Evolutionary conservation across 2,888 invertebrate species (phyloP).

Genomic region (Heliconius charithonia): DNA sequence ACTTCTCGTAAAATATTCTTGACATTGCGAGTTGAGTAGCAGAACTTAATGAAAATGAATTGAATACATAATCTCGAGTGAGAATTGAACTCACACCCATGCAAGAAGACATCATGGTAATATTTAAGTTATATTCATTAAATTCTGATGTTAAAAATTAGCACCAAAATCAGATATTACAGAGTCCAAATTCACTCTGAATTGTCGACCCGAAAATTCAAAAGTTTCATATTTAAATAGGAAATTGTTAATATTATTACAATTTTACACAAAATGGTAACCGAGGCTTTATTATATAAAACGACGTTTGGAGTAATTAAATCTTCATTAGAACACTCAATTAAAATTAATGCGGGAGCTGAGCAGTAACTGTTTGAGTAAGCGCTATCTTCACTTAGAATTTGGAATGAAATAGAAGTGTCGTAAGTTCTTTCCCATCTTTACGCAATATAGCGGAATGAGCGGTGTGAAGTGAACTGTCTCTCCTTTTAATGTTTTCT

Average conservation of each 20-base stretch:
- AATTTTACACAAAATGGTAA: slow-evolving; percentile 25
- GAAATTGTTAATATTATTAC: slow-evolving; percentile 14
- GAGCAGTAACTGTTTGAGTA: slow-evolving; percentile 31
- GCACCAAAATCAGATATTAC: too few species aligned
- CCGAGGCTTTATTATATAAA: slow-evolving; percentile 30
- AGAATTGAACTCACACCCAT: neutral
- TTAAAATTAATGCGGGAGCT: slow-evolving; percentile 37
- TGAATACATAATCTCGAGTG: neutral
- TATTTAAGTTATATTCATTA: too few species aligned
- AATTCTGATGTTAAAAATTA: too few species aligned
- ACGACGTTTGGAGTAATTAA: slow-evolving; percentile 36
- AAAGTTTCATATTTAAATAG: slow-evolving; percentile 8
- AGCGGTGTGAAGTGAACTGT: too few species aligned
- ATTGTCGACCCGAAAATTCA: neutral
- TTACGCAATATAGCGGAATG: too few species aligned
- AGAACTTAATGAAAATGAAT: neutral
- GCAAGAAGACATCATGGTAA: neutral
- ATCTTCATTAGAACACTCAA: slow-evolving; percentile 43
- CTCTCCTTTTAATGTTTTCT: too few species aligned
- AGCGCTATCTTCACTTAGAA: slow-evolving; percentile 22
- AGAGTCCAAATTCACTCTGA: too few species aligned
- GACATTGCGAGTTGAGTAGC: neutral
- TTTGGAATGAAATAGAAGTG: slow-evolving; percentile 8
- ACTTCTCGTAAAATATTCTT: too few species aligned
- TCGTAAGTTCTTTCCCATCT: neutral